Evolutionary conservation across 2,888 invertebrate species (phyloP).

Genomic region (Ophion ventricosus): DNA sequence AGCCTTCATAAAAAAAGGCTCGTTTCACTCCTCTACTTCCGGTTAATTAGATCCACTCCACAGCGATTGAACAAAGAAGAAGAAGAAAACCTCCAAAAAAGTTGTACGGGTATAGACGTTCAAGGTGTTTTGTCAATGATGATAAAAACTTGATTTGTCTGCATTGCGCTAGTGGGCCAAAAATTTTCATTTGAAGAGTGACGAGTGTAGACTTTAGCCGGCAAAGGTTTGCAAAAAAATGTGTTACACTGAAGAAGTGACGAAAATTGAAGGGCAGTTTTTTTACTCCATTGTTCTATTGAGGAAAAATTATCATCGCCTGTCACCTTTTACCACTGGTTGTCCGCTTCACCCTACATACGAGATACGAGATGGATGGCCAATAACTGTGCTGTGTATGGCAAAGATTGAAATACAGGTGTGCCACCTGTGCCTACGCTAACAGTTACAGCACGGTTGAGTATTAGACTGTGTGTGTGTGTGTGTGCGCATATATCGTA

Average conservation of each 20-base stretch:
- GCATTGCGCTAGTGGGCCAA: no score
- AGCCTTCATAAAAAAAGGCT: not conserved
- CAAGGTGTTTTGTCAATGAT: not conserved
- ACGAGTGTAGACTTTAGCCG: no score
- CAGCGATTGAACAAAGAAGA: not conserved
- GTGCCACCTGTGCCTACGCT: slow-evolving; percentile 53
- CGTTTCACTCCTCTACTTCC: slow-evolving; percentile 1
- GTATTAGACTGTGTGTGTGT: slow-evolving; percentile 2
- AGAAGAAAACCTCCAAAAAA: not conserved
- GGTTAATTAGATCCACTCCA: not conserved
- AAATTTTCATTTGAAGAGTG: no score
- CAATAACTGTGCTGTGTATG: slow-evolving; percentile 35
- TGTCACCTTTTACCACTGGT: not conserved
- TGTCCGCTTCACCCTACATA: not conserved
- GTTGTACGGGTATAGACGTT: no score
- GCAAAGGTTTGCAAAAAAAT: not conserved
- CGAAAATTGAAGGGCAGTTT: no score
- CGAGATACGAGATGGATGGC: slow-evolving; percentile 5
- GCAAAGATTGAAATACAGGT: slow-evolving; percentile 29
- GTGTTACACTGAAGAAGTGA: no score
- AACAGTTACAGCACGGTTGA: slow-evolving; percentile 48
- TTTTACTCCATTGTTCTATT: no score
- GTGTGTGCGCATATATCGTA: not conserved
- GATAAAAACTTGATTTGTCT: not conserved
- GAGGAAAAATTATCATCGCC: not conserved